phyloP scores from a whole-genome alignment of 2,797 vertebrate species.

The Chelidonichthys spinosus region DNA sequence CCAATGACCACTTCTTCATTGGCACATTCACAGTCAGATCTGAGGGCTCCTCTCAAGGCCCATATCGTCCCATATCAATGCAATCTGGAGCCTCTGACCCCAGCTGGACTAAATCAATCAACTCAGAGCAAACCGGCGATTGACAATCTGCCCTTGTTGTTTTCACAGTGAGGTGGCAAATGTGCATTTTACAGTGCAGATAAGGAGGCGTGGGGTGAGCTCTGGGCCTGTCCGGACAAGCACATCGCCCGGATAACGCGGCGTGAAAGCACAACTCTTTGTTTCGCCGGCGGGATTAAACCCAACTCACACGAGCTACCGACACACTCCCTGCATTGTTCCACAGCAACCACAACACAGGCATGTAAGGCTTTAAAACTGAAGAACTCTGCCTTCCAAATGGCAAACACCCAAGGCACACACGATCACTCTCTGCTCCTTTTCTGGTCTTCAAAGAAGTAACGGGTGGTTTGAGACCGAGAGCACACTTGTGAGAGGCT shows the following conservation, averaged over 20 bases:
- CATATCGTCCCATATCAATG: conserved; percentile 31
- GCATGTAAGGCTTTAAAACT: conserved; percentile 56
- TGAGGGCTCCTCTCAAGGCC: conserved; percentile 29
- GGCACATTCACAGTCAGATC: conserved; percentile 51
- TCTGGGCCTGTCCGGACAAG: conserved; percentile 65
- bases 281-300: conserved; percentile 49
- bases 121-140: conserved; percentile 22
- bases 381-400: conserved; percentile 43
- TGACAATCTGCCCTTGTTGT: conserved; percentile 25
- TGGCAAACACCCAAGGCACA: conserved; percentile 65
- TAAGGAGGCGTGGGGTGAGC: conserved; percentile 11
- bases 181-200: conserved; percentile 22
- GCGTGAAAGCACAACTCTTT: conserved; percentile 49
- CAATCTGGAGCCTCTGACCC: conserved; percentile 39
- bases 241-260: conserved; percentile 38
- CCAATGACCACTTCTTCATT: conserved; percentile 40
- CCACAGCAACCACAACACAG: conserved; percentile 77
- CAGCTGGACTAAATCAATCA: conserved; percentile 25
- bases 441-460: conserved; percentile 49
- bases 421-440: conserved; percentile 44
- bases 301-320: conserved; percentile 16
- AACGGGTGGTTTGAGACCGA: conserved; percentile 35
- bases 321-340: conserved; percentile 56
- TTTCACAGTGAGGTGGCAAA: conserved; percentile 30
- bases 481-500: conserved; percentile 10